Percentiles rank a stretch among this genome's conserved stretches.
phyloP scores from a whole-genome alignment of 2,797 vertebrate genomes.

The Macropus fuliginosus region DNA sequence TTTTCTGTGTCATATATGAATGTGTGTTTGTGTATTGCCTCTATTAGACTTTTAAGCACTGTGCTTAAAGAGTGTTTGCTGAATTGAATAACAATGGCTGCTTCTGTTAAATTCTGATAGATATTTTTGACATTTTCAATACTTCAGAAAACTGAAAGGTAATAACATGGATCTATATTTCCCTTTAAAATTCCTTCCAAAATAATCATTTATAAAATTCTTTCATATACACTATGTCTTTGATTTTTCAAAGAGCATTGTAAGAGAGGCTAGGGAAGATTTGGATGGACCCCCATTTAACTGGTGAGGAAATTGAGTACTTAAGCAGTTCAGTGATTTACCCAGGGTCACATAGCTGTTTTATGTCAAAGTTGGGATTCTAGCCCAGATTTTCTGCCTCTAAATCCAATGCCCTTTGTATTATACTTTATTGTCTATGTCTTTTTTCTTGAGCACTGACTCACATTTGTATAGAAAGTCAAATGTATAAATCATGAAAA shows the following conservation, averaged over 20 bases:
- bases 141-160: background rate
- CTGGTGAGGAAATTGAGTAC: background rate
- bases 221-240: background rate
- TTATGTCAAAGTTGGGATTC: background rate
- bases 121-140: background rate
- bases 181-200: background rate
- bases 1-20: background rate
- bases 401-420: background rate
- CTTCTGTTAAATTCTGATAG: background rate
- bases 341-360: background rate
- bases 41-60: background rate
- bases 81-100: background rate
- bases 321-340: background rate
- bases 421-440: constrained; percentile 11
- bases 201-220: background rate
- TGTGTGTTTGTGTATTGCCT: background rate
- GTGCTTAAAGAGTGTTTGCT: background rate
- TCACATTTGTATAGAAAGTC: constrained; percentile 22
- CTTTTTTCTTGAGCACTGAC: constrained; percentile 43
- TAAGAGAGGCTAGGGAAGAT: background rate
- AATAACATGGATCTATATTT: background rate
- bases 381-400: background rate
- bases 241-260: background rate
- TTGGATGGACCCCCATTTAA: background rate
- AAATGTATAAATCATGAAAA: constrained; percentile 42